Evolutionary conservation across 2,888 invertebrate species (phyloP), one percentile per base, ranked within the genome.

Genomic region (Sturmia bella): DNA sequence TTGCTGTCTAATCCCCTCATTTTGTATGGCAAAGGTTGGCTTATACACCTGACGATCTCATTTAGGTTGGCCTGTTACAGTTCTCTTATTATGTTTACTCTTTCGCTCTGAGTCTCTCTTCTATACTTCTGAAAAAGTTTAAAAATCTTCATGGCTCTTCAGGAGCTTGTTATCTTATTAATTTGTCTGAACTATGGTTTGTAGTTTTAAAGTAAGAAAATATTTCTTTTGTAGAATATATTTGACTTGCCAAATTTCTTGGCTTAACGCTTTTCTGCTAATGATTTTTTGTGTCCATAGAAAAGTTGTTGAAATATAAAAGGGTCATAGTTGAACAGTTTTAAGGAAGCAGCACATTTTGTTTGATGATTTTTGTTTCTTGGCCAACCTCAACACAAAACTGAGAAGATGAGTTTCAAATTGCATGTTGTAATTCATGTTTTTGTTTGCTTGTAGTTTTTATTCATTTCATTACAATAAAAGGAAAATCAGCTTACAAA

Each of bases 321-420:
- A 75, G 70, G 82, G 69, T 82, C 82, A 82, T 43, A 82, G 82
- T 82, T 82, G 82, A 78, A 82, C 3, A 68, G 54, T 78, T 82
- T 82, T 75, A 78, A 82, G 82, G 82, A 82, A 82, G 78, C 78
- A 82, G 78, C 78, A 64, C 27, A 68, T 72, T 56, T 52, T 56
- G 12, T 39, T 32, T 59, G 45, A 52, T 39, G n/a, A 24, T 57
- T 56, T 41, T 48, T 19, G 24, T 11, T 41, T 32, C 9, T 15
- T 50, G 52, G 48, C 32, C 41, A 17, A 21, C 24, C 48, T 7
- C 43, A 52, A 50, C 39, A 27, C 17, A 39, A 63, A 68, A 61
- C 48, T 1, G 9, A 32, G 6, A 69, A 56, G 63, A 69, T 56
- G 75, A 64, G 63, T 75, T 70, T 80, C 27, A 77, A 81, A 77